Percentiles rank a stretch among this genome's conserved stretches.
Conservation (phyloP, 2,113 vertebrate genomes). For the Epinephelus moara region DNA sequence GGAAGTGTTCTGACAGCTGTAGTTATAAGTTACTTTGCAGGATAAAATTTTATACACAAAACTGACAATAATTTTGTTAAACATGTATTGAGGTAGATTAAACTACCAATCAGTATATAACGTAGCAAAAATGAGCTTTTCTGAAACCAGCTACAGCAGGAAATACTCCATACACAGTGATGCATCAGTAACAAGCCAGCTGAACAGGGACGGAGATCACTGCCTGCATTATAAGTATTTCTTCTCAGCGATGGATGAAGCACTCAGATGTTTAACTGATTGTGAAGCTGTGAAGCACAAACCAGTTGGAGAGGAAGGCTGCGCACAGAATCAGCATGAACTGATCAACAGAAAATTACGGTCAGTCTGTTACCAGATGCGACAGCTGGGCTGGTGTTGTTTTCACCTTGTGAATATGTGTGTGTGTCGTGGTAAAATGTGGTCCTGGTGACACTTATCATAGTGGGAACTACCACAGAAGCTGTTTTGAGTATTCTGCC, state of each 20-base stretch:
- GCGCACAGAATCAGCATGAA: too few relatives aligned
- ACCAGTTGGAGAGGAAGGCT: too few relatives aligned
- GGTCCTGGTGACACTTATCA: too few relatives aligned
- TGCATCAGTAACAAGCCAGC: background rate
- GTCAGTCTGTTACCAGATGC: too few relatives aligned
- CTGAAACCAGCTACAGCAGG: background rate
- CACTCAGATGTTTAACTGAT: too few relatives aligned
- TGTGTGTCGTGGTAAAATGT: too few relatives aligned
- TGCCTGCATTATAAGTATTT: background rate
- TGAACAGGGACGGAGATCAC: background rate
- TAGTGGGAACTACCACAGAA: too few relatives aligned
- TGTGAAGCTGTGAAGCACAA: too few relatives aligned
- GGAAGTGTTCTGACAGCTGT: background rate
- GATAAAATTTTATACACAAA: background rate
- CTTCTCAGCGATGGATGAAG: background rate
- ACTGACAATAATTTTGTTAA: background rate
- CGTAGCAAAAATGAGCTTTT: background rate
- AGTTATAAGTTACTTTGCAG: background rate
- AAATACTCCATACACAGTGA: background rate
- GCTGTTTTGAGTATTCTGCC: too few relatives aligned
- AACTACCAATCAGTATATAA: background rate
- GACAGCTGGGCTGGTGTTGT: too few relatives aligned
- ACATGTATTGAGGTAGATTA: background rate
- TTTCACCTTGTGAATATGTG: too few relatives aligned
- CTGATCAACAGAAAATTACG: too few relatives aligned